phyloP scores from a whole-genome alignment of 2,888 invertebrate species.

The Folsomia manolachei region DNA sequence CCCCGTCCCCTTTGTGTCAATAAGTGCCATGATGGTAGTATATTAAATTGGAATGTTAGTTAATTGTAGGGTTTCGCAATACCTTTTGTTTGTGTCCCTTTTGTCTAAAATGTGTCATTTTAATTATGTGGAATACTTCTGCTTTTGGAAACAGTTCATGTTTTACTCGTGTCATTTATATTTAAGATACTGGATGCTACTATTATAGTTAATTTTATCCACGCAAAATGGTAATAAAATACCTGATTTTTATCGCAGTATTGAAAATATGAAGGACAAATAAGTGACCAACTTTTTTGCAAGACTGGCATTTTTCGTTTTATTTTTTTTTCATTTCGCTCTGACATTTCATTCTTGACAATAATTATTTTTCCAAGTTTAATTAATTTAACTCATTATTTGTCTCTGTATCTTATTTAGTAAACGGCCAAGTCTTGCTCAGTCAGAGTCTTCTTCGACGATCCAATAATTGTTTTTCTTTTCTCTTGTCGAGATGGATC shows the following conservation, averaged over 20 bases:
- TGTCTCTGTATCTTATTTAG: neutral
- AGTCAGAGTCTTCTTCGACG: neutral
- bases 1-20: no score
- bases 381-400: neutral
- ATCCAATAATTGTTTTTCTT: neutral
- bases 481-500: neutral
- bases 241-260: neutral
- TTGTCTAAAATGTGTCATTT: no score
- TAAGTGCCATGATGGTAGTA: no score
- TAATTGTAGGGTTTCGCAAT: no score
- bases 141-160: no score
- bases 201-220: no score
- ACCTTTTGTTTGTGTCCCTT: no score
- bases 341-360: neutral
- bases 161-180: no score
- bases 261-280: neutral
- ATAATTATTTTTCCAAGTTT: no score
- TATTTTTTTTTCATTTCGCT: neutral
- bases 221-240: neutral
- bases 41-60: no score
- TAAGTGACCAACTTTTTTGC: neutral
- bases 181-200: no score
- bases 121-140: no score
- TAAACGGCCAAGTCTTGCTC: neutral
- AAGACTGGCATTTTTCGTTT: neutral